Conservation (phyloP, 2,888 invertebrate genomes). For the Polydrusus tereticollis region DNA sequence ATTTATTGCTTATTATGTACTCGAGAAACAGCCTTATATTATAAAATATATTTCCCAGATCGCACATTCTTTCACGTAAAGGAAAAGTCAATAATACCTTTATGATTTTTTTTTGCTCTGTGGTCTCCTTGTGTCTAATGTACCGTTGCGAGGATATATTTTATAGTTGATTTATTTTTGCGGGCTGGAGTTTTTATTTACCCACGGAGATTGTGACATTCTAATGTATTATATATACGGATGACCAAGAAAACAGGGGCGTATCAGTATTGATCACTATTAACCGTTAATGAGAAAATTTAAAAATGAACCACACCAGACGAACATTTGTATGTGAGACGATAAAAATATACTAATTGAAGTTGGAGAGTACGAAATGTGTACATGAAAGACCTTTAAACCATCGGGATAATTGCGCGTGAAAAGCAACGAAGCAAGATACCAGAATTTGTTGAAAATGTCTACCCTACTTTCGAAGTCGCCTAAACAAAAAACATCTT, state of each 20-base stretch:
- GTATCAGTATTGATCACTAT: too few species aligned
- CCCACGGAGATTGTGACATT: not conserved
- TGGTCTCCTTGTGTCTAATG: constrained; percentile 9
- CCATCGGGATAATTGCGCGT: too few species aligned
- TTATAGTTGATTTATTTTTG: constrained; percentile 15
- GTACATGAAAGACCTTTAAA: too few species aligned
- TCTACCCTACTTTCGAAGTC: too few species aligned
- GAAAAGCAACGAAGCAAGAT: too few species aligned
- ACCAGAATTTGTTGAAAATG: too few species aligned
- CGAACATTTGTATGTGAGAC: too few species aligned
- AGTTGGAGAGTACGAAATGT: too few species aligned
- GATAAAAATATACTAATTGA: too few species aligned
- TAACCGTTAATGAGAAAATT: too few species aligned
- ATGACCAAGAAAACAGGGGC: not conserved
- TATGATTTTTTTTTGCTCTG: constrained; percentile 2
- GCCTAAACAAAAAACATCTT: too few species aligned
- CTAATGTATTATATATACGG: not conserved
- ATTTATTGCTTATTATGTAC: constrained; percentile 36
- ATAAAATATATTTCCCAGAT: constrained; percentile 15
- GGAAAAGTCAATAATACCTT: constrained; percentile 28
- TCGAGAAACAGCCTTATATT: constrained; percentile 20
- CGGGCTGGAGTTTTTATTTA: not conserved
- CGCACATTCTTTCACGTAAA: constrained; percentile 33
- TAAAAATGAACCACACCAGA: too few species aligned
- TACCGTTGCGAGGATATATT: constrained; percentile 14